Conservation (phyloP, 1,140 invertebrate species). For the Tetragnatha versicolor region DNA sequence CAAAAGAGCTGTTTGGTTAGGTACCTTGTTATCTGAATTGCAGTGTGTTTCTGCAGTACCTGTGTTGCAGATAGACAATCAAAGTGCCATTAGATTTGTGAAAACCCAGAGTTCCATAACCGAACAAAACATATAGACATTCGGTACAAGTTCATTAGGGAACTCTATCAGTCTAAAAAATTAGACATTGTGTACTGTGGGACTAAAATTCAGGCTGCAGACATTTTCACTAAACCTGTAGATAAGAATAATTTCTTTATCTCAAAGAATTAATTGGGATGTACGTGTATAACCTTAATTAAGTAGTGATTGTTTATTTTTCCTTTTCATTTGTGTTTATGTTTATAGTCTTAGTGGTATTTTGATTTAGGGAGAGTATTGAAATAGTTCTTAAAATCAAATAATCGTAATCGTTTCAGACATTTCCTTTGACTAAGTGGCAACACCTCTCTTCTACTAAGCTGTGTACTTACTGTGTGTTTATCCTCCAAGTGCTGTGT, state of each 20-base stretch:
- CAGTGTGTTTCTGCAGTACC: background rate
- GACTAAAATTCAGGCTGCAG: background rate
- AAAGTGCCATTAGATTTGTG: constrained; percentile 60
- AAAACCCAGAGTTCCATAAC: constrained; percentile 64
- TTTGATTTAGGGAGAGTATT: constrained; percentile 11
- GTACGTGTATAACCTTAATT: background rate
- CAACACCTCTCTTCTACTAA: too few species aligned
- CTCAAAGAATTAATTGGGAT: background rate
- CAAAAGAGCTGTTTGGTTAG: constrained; percentile 36
- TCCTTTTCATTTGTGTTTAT: background rate
- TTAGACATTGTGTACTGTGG: background rate
- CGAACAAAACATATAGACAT: constrained; percentile 64
- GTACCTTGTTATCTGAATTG: constrained; percentile 3
- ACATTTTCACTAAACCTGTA: too few species aligned
- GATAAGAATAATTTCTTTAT: background rate
- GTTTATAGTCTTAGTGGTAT: background rate
- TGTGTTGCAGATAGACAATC: constrained; percentile 59
- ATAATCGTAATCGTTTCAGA: too few species aligned
- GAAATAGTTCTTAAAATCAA: too few species aligned
- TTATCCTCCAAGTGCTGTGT: too few species aligned
- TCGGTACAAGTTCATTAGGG: constrained; percentile 62
- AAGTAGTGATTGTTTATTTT: too few species aligned
- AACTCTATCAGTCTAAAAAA: constrained; percentile 41
- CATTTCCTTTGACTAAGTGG: too few species aligned
- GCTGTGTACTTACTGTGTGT: too few species aligned